These are phyloP conservation scores for Pterocles burchelli DNA, from an alignment of 2,113 vertebrate genomes.

Conservation along the genomic window DNA sequence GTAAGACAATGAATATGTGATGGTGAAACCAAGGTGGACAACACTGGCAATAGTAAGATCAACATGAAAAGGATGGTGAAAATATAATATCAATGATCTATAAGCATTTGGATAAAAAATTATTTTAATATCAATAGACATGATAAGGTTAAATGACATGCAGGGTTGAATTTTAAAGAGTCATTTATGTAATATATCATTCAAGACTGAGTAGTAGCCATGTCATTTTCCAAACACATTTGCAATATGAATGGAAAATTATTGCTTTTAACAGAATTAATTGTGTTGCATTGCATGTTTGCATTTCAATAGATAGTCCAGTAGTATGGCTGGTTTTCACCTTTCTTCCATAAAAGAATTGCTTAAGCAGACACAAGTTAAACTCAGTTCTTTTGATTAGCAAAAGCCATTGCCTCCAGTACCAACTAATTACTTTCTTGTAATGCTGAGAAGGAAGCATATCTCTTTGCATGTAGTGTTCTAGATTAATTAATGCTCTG, in stretches of 20 bases:
- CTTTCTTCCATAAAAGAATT: constrained; percentile 16
- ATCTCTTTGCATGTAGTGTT: constrained; percentile 23
- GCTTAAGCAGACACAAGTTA: constrained; percentile 26
- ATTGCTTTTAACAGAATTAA: constrained; percentile 19
- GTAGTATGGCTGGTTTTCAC: not conserved
- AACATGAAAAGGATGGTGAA: not conserved
- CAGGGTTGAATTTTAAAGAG: not conserved
- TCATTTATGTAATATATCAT: not conserved
- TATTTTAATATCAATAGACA: not conserved
- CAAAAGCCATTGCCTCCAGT: constrained; percentile 35
- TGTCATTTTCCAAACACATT: not conserved
- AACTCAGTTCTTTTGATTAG: constrained; percentile 52
- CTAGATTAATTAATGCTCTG: constrained; percentile 23
- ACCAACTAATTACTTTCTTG: constrained; percentile 63
- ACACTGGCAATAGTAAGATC: not conserved
- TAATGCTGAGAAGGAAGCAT: constrained; percentile 31
- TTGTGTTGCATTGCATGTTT: not conserved
- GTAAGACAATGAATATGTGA: not conserved
- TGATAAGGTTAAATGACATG: not conserved
- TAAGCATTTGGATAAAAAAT: not conserved
- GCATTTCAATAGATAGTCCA: not conserved
- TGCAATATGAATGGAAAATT: not conserved
- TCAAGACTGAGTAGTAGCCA: not conserved
- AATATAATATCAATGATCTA: not conserved
- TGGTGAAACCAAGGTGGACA: not conserved